Percentiles rank a stretch among this genome's conserved stretches.
phyloP scores from a whole-genome alignment of 2,113 vertebrate genomes.

The Nipponia nippon region DNA sequence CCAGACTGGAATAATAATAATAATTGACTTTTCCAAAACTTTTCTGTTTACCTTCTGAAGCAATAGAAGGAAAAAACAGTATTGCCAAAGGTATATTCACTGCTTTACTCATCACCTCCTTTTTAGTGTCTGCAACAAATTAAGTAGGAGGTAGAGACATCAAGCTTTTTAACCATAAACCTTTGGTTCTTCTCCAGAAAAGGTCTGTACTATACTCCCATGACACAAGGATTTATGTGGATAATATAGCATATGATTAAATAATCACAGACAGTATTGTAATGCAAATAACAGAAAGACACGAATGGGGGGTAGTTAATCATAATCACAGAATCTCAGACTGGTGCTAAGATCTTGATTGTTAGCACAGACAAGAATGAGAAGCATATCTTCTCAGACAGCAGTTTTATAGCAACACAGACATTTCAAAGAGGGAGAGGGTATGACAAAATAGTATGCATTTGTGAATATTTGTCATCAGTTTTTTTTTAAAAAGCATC shows the following conservation, averaged over 20 bases:
- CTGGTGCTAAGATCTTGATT: background rate
- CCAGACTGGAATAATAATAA: background rate
- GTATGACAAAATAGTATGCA: background rate
- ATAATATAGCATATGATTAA: background rate
- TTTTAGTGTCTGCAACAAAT: background rate
- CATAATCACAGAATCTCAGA: background rate
- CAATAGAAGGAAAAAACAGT: background rate
- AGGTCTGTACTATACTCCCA: background rate
- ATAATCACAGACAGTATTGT: slow-evolving; percentile 33
- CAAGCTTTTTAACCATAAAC: background rate
- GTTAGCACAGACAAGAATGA: background rate
- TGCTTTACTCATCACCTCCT: background rate
- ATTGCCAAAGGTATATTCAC: background rate
- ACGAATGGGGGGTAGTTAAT: background rate
- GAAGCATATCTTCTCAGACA: background rate
- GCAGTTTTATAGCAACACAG: background rate
- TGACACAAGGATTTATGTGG: background rate
- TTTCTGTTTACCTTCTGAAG: background rate
- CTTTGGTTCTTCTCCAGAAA: background rate
- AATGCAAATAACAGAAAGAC: background rate
- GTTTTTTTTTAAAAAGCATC: background rate
- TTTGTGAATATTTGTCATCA: background rate
- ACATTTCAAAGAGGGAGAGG: background rate
- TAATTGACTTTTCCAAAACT: background rate
- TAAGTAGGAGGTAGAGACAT: background rate